Evolutionary conservation across 2,113 vertebrate genomes (phyloP), one percentile per base, ranked within the genome.

Genomic region (Suricata suricatta): DNA sequence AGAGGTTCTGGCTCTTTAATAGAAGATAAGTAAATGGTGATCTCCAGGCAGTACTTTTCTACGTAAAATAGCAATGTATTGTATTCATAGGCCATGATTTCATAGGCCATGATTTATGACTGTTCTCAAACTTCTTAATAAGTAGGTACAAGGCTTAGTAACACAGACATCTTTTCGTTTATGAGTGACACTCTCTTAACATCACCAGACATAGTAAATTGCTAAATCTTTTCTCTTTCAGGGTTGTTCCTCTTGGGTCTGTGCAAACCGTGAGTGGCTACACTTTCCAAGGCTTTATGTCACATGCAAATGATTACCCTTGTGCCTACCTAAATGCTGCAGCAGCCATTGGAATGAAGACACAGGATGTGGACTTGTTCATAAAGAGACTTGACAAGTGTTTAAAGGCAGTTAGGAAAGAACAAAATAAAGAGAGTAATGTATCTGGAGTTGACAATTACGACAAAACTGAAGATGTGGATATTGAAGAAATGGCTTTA

Each of bases 241-340:
- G 99, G 97, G 99, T 99, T 38, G 99, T 99, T 90, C 99, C 99
- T 14, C 98, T 99, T 84, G 99, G 99, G 11, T 98, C 98, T 82
- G 97, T 99, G 92, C 99, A 99, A 98, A 99, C 98, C 23, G 98
- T 99, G 95, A 99, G 98, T 64, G 99, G 99, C 33, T 99, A 99
- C 95, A 99, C 98, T 33, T 99, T 99, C 97, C 98, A 92, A 60
- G 99, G 99, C 82, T 99, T 99, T 93, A 99, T 99, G 99, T 99
- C 99, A 2, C 99, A 99, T 96, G 68, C 99, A 0, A 99, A 99
- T 79, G 94, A 97, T 14, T 99, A 99, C 97, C 99, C 99, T 1
- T 99, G 99, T 63, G 99, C 99, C 57, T 99, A 99, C 98, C 99
- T 99, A 97, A 99, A 99, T 44, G 99, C 99, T 4, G 99, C 99